A percentile compares a stretch with the other conserved stretches of the same genome.
These are phyloP conservation scores for Cyanistes caeruleus DNA, from an alignment of 2,113 vertebrate genomes.

Conservation along the genomic window DNA sequence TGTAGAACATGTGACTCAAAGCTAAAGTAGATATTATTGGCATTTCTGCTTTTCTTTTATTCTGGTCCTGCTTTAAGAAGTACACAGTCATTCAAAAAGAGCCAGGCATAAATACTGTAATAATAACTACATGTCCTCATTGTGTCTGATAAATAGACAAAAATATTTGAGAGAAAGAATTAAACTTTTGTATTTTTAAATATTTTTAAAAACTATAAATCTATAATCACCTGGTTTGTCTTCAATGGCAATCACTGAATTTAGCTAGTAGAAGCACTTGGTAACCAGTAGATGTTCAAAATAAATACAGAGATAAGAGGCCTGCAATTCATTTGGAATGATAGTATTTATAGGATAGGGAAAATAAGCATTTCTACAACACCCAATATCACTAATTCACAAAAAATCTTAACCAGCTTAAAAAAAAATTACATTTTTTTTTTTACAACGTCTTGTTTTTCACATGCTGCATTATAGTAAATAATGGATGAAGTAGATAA, in stretches of 20 bases:
- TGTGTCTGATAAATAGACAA: neutral
- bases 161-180: neutral
- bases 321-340: neutral
- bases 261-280: neutral
- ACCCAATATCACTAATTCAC: neutral
- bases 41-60: neutral
- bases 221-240: neutral
- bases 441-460: neutral
- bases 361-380: neutral
- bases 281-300: neutral
- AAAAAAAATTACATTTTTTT: neutral
- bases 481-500: neutral
- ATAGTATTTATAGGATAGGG: neutral
- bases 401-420: neutral
- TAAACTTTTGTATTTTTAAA: neutral
- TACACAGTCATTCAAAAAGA: neutral
- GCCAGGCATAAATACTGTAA: neutral
- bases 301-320: neutral
- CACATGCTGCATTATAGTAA: neutral
- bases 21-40: neutral
- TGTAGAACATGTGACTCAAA: neutral
- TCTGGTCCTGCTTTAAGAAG: neutral
- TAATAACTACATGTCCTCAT: neutral
- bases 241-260: neutral
- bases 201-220: neutral